A percentile compares a stretch with the other conserved stretches of the same genome.
These are phyloP conservation scores for Arvicanthis niloticus DNA, from an alignment of 2,113 vertebrate species.

Conservation along the genomic window DNA sequence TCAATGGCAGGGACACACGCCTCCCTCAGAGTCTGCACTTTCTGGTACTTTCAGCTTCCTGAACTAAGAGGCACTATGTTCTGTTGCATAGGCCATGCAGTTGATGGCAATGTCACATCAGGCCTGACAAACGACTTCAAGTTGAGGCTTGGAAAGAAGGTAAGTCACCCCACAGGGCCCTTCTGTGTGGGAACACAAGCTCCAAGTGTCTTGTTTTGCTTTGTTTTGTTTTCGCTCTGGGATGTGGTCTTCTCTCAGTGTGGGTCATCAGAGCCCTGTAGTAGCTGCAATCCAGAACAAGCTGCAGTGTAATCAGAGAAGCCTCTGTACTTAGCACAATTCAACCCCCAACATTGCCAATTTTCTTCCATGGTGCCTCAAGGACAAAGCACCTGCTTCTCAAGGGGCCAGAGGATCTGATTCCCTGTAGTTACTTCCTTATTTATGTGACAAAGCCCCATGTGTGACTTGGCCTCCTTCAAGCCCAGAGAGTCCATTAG, in stretches of 20 bases:
- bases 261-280: rapidly evolving
- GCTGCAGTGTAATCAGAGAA: neutral
- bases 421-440: neutral
- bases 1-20: too few relatives aligned
- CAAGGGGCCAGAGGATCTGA: too few relatives aligned
- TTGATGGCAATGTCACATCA: neutral
- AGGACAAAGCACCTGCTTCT: neutral
- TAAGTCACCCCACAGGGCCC: neutral
- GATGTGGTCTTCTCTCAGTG: rapidly evolving
- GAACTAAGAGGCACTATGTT: neutral
- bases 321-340: neutral
- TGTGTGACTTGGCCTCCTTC: neutral
- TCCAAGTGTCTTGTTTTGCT: neutral
- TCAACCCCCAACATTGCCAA: rapidly evolving
- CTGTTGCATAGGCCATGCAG: rapidly evolving
- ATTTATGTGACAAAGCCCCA: neutral
- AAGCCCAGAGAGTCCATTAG: neutral
- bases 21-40: rapidly evolving
- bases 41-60: too few relatives aligned
- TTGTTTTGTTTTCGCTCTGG: rapidly evolving
- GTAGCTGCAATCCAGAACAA: neutral
- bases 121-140: too few relatives aligned
- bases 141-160: neutral
- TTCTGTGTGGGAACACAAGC: rapidly evolving
- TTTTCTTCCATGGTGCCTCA: neutral